These are phyloP conservation scores for Philaethria dido DNA, from an alignment of 2,888 invertebrate genomes.

Conservation along the genomic window DNA sequence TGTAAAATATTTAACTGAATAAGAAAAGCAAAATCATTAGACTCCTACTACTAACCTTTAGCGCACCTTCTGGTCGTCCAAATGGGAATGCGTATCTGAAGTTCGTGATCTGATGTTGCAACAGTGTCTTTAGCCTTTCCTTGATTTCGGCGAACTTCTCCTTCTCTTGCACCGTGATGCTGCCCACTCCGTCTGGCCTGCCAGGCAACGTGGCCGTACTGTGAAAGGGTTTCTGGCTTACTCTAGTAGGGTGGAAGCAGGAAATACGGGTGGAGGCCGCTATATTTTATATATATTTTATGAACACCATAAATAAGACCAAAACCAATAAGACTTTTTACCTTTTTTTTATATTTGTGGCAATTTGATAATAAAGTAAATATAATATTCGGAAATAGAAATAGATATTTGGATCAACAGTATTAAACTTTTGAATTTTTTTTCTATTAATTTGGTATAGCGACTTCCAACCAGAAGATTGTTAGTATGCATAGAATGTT, in stretches of 20 bases:
- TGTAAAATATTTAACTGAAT: too few species aligned
- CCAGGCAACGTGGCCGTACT: constrained; percentile 82
- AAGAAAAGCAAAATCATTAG: not conserved
- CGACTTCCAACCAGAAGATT: constrained; percentile 68
- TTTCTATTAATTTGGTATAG: constrained; percentile 48
- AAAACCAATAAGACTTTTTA: not conserved
- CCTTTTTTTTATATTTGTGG: not conserved
- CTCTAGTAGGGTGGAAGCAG: constrained; percentile 81
- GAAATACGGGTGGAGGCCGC: constrained; percentile 55
- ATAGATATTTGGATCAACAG: too few species aligned
- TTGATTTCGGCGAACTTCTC: constrained; percentile 99
- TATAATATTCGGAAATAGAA: too few species aligned
- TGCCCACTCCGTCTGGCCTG: constrained; percentile 99
- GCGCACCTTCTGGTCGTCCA: constrained; percentile 98
- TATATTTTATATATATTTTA: constrained; percentile 14
- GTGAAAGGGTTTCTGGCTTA: constrained; percentile 81
- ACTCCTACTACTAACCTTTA: constrained; percentile 84
- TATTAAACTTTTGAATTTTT: too few species aligned
- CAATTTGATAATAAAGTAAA: too few species aligned
- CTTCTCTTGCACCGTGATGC: constrained; percentile 98
- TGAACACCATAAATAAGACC: not conserved
- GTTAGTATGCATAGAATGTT: constrained; percentile 60
- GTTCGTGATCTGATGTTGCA: constrained; percentile 99
- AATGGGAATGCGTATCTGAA: constrained; percentile 99
- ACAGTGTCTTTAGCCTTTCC: constrained; percentile 94